Conservation (phyloP, 2,113 vertebrate species). For the Camelus bactrianus region DNA sequence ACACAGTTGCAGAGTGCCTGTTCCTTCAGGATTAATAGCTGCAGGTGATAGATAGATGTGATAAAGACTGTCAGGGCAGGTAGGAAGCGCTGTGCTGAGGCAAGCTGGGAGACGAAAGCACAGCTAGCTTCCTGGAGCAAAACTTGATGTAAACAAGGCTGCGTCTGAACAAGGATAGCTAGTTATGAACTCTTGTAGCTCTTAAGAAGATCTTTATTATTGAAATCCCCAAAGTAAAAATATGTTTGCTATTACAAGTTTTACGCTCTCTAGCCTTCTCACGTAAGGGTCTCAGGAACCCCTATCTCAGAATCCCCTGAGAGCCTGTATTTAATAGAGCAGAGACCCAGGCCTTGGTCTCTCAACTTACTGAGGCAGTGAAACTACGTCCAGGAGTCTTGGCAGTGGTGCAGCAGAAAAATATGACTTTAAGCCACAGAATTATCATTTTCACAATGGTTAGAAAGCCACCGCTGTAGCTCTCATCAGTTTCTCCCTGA, state of each 20-base stretch:
- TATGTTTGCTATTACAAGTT: not conserved
- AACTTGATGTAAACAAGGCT: not conserved
- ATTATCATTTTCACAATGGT: not conserved
- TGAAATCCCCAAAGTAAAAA: not conserved
- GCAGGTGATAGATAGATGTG: conserved; percentile 34
- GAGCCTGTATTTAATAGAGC: not conserved
- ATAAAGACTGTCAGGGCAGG: not conserved
- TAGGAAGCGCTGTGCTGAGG: not conserved
- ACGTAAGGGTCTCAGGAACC: not conserved
- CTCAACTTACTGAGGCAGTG: not conserved
- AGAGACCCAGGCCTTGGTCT: not conserved
- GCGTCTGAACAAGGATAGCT: not conserved
- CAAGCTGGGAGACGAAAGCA: not conserved
- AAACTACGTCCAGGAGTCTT: not conserved
- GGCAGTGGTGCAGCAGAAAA: not conserved
- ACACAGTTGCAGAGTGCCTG: not conserved
- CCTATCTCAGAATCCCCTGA: not conserved
- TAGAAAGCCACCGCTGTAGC: not conserved
- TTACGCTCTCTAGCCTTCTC: not conserved
- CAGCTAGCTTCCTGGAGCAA: not conserved
- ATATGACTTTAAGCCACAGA: not conserved
- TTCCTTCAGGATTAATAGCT: not conserved
- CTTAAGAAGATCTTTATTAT: not conserved
- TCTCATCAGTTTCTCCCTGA: not conserved
- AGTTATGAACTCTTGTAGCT: not conserved